Base-by-base conservation (phyloP, 2,113 vertebrate species). In the Seriola rivoliana region DNA sequence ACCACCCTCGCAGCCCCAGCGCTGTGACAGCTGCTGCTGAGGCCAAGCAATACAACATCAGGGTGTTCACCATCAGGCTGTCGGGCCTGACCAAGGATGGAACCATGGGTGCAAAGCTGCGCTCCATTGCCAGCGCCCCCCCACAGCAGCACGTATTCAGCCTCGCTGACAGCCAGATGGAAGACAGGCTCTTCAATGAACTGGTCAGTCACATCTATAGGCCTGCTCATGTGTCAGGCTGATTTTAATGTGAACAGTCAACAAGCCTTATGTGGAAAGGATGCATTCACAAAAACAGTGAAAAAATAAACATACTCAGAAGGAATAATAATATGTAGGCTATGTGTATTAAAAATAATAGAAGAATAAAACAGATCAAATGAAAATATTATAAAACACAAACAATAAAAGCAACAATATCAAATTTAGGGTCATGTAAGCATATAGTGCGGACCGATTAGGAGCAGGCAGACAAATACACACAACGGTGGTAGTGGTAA, bases 1-100 rank as follows among this genome's bases (percentile, higher is more conserved):
- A 98, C 74, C 97, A 98, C 84, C 97, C 97, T 0, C 96, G 96
- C 60, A 96, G 93, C 87, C 97, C 97, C 70, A 91, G 95, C 25
- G 87, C 96, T 0, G 87, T 94, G 70, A 79, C 65, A 0, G 93
- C 96, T 21, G 95, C 95, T 3, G 69, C 94, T 23, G 91, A 94
- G 17, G 97, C 97, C 64, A 96, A 96, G 84, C 92, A 81, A 82
- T 88, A 95, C 82, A 96, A 95, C 84, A 94, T 98, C 87, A 80
- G 89, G 17, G 86, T 98, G 85, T 96, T 97, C 82, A 90, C 95
- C n/a, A 93, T 97, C 71, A 91, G 95, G 68, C 95, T 97, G 84
- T 95, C 93, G 0, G 81, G 17, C 13, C 65, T 38, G 19, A 80
- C 94, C 29, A 84, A 73, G 70, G 84, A 93, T 3, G 80, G 87